These are phyloP conservation scores for Menura novaehollandiae DNA, from an alignment of 2,113 vertebrate genomes.

Conservation along the genomic window DNA sequence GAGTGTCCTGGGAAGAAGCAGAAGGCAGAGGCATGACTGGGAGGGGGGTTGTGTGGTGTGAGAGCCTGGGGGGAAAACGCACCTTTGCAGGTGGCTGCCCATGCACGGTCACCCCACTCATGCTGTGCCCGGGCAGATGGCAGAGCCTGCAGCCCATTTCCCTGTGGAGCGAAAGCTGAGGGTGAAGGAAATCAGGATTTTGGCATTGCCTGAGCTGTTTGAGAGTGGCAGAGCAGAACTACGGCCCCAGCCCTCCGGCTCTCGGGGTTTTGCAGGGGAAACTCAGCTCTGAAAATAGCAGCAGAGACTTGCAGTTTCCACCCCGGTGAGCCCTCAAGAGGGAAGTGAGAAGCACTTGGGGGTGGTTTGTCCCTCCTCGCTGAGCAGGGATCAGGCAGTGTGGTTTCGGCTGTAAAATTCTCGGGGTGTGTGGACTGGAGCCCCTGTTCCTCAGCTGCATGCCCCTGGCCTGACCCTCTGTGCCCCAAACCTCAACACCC, in stretches of 20 bases:
- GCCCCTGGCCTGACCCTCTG: neutral
- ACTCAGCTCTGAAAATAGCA: constrained; percentile 45
- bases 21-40: neutral
- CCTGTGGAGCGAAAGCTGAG: neutral
- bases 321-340: neutral
- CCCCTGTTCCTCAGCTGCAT: rapidly evolving
- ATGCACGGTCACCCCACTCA: rapidly evolving
- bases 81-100: rapidly evolving
- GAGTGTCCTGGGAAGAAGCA: neutral
- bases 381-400: neutral
- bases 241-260: neutral
- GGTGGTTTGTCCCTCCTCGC: constrained; percentile 24
- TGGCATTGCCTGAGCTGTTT: rapidly evolving
- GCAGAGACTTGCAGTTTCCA: constrained; percentile 21
- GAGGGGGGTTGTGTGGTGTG: rapidly evolving
- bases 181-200: neutral
- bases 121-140: rapidly evolving
- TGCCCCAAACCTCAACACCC: rapidly evolving
- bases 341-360: constrained; percentile 61
- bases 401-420: neutral
- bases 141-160: rapidly evolving
- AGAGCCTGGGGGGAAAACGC: neutral
- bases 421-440: rapidly evolving
- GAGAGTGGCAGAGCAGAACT: neutral
- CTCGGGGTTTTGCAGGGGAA: constrained; percentile 31